phyloP scores from a whole-genome alignment of 1,140 invertebrate genomes.

The Araneus ventricosus region DNA sequence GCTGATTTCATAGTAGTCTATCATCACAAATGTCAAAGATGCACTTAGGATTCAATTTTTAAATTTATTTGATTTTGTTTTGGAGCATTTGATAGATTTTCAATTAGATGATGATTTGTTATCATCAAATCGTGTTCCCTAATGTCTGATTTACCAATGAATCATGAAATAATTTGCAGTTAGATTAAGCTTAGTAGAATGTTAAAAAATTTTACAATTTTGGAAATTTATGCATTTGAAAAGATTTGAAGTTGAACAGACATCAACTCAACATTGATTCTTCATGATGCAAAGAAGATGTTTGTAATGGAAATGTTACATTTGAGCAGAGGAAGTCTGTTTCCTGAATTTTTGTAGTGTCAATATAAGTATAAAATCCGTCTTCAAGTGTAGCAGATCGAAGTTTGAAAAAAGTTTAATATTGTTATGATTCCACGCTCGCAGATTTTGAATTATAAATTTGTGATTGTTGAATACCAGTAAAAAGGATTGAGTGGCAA shows the following conservation, averaged over 20 bases:
- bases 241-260: background rate
- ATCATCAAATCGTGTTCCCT: background rate
- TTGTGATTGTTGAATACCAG: background rate
- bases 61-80: background rate
- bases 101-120: background rate
- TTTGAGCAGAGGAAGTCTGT: background rate
- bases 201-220: background rate
- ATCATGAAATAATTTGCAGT: background rate
- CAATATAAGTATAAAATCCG: background rate
- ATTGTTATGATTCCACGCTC: background rate
- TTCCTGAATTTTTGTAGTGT: background rate
- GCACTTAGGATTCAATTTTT: slow-evolving; percentile 9
- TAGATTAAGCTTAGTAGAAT: slow-evolving; percentile 2
- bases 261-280: background rate
- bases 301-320: background rate
- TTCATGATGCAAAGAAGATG: background rate
- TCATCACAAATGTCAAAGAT: background rate
- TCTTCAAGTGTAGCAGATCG: background rate
- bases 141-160: background rate
- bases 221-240: background rate
- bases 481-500: background rate
- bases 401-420: background rate
- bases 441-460: slow-evolving; percentile 2
- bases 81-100: background rate
- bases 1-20: background rate